These are phyloP conservation scores for Holacanthus passer DNA, from an alignment of 2,113 vertebrate species.

Conservation along the genomic window DNA sequence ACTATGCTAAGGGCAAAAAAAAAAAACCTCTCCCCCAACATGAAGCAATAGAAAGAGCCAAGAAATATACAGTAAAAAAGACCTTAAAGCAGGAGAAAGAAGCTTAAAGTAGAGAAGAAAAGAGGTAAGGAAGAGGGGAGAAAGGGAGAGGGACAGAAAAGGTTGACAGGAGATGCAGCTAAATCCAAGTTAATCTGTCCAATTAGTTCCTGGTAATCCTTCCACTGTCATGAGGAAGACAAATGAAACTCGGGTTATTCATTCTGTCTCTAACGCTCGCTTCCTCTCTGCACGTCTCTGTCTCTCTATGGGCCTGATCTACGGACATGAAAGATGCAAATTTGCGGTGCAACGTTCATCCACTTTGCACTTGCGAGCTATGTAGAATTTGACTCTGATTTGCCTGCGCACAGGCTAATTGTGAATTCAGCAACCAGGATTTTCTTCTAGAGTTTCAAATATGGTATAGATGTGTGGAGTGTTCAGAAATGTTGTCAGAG, in stretches of 20 bases:
- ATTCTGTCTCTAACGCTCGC: slow-evolving; percentile 33
- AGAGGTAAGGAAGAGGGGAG: slow-evolving; percentile 3
- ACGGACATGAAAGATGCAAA: slow-evolving; percentile 51
- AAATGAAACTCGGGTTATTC: slow-evolving; percentile 60
- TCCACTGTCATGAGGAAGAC: slow-evolving; percentile 74
- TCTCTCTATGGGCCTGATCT: slow-evolving; percentile 38
- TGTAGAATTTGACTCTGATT: slow-evolving; percentile 11
- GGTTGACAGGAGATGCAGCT: slow-evolving; percentile 71
- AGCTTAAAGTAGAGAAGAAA: slow-evolving; percentile 35
- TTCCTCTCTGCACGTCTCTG: slow-evolving; percentile 30
- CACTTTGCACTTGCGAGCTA: slow-evolving; percentile 44
- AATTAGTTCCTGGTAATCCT: slow-evolving; percentile 81
- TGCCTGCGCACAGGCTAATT: slow-evolving; percentile 12
- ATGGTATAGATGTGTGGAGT: no score
- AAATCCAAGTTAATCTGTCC: slow-evolving; percentile 81
- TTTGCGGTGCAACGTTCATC: slow-evolving; percentile 26
- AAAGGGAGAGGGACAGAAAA: slow-evolving; percentile 38
- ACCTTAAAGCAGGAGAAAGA: slow-evolving; percentile 29
- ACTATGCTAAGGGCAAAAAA: slow-evolving; percentile 18
- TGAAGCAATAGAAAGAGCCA: slow-evolving; percentile 42
- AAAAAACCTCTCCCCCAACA: slow-evolving; percentile 23
- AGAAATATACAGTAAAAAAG: slow-evolving; percentile 48
- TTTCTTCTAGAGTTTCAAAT: neutral
- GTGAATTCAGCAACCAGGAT: slow-evolving; percentile 1
- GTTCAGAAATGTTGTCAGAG: neutral